Percentiles rank a stretch among this genome's conserved stretches.
Evolutionary conservation across 2,888 invertebrate species (phyloP).

Genomic region (Blastobasis lacticolella): DNA sequence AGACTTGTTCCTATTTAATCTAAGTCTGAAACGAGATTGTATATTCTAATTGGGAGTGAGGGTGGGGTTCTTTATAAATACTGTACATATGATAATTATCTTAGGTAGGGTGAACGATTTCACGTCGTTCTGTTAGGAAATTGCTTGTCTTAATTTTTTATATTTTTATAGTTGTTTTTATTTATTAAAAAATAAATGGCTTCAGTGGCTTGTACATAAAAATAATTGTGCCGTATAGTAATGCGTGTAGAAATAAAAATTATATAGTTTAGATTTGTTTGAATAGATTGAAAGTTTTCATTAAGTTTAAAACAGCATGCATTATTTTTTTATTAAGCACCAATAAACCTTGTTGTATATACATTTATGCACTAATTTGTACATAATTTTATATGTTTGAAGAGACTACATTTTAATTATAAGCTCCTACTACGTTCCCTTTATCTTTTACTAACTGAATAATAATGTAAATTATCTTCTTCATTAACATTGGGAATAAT

Average conservation of each 20-base stretch:
- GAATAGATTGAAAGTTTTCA: constrained; percentile 3
- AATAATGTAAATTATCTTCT: no score
- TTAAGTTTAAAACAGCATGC: no score
- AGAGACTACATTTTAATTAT: neutral
- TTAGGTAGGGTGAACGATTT: constrained; percentile 17
- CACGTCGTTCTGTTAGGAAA: no score
- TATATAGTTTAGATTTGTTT: constrained; percentile 24
- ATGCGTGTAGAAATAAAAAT: constrained; percentile 35
- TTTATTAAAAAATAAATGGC: constrained; percentile 38
- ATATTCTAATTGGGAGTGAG: constrained; percentile 29
- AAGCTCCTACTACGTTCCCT: no score
- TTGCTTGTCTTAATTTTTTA: constrained; percentile 21
- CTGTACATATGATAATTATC: constrained; percentile 6
- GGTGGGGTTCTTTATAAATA: constrained; percentile 35
- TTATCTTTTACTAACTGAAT: no score
- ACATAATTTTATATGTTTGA: neutral
- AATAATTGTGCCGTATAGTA: constrained; percentile 32
- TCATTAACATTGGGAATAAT: no score
- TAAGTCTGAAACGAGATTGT: constrained; percentile 41
- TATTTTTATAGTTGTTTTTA: constrained; percentile 36
- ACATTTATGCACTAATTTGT: neutral
- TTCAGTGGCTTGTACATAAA: constrained; percentile 48
- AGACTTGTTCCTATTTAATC: constrained; percentile 54
- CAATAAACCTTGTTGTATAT: neutral
- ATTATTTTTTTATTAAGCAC: no score